A percentile compares a stretch with the other conserved stretches of the same genome.
These are phyloP conservation scores for Spodoptera exigua DNA, from an alignment of 2,888 invertebrate species.

Conservation along the genomic window DNA sequence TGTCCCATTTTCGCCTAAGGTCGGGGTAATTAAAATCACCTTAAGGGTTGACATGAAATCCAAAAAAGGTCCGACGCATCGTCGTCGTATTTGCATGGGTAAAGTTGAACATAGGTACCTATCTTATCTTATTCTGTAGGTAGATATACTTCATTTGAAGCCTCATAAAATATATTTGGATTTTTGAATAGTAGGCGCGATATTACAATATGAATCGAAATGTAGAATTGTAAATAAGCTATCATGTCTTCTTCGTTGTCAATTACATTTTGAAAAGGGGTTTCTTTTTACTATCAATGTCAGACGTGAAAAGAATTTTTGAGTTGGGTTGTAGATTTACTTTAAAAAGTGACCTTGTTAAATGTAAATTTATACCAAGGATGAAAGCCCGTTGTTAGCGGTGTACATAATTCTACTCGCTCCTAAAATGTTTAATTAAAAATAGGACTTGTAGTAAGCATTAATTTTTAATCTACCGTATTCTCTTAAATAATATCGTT, in stretches of 20 bases:
- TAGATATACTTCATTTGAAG: conserved; percentile 29
- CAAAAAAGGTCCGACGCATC: conserved; percentile 37
- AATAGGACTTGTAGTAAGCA: conserved; percentile 11
- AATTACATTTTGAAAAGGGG: conserved; percentile 59
- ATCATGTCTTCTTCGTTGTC: conserved; percentile 53
- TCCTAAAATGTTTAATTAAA: conserved; percentile 17
- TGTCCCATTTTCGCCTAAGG: conserved; percentile 53
- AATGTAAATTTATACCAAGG: conserved; percentile 34
- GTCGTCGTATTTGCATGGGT: conserved; percentile 32
- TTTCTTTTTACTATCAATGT: conserved; percentile 56
- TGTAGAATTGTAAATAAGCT: conserved; percentile 55
- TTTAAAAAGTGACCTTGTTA: conserved; percentile 44
- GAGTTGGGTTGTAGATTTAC: conserved; percentile 40
- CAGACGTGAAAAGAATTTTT: conserved; percentile 55
- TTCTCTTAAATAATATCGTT: conserved; percentile 17
- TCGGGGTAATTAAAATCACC: conserved; percentile 45
- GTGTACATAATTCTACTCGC: conserved; percentile 23
- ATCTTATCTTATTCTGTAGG: conserved; percentile 27
- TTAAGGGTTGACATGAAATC: conserved; percentile 16
- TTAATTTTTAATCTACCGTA: conserved; percentile 27
- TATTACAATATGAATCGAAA: conserved; percentile 48
- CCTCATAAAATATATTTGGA: conserved; percentile 42
- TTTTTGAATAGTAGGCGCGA: conserved; percentile 30
- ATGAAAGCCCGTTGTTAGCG: conserved; percentile 27
- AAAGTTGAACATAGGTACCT: conserved; percentile 25